Base-by-base conservation (phyloP, 2,888 invertebrate genomes). In the Drosophila heteroneura region DNA sequence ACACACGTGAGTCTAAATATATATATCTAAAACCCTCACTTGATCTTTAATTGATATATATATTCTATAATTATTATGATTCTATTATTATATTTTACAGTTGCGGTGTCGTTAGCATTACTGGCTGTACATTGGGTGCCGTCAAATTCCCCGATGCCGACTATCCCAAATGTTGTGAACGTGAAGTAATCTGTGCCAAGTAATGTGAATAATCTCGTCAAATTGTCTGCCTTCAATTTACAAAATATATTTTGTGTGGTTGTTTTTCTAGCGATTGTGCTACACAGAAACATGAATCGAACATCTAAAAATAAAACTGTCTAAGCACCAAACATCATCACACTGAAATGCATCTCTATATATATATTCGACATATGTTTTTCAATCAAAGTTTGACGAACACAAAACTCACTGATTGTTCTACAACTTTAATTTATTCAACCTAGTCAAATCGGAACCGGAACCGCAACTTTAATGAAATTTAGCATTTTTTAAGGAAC, bases 161-260 rank as follows among this genome's bases (percentile, higher is more conserved):
- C 26, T 86, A 86, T 57, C 86, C 86, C 0, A n/a, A 44, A 1
- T 86, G 86, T 22, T 86, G 86, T 47, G 47, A 72, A 0, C 85
- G 67, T n/a, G 28, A 64, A 5, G 35, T 70, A 14, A 10, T 80
- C 19, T 3, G 56, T 19, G 9, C n/a, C 44, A 60, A 68, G 68
- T 56, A 37, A 37, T 49, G 2, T 47, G 9, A 47, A 16, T 12
- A 22, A 37, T 14, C 26, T 26, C 9, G 26, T 6, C n/a, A 30
- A 5, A 0, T 47, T 47, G 47, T 14, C 22, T 47, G 22, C 2
- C 4, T 22, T 22, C 7, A 51, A 39, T 26, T 37, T 53, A 32
- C 16, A 47, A 19, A 69, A 58, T 30, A 28, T 28, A 54, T 70
- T 53, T 26, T 30, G n/a, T 57, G 51, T 41, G 49, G 33, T 56